phyloP scores from a whole-genome alignment of 2,113 vertebrate species.

The Laticauda laticaudata region DNA sequence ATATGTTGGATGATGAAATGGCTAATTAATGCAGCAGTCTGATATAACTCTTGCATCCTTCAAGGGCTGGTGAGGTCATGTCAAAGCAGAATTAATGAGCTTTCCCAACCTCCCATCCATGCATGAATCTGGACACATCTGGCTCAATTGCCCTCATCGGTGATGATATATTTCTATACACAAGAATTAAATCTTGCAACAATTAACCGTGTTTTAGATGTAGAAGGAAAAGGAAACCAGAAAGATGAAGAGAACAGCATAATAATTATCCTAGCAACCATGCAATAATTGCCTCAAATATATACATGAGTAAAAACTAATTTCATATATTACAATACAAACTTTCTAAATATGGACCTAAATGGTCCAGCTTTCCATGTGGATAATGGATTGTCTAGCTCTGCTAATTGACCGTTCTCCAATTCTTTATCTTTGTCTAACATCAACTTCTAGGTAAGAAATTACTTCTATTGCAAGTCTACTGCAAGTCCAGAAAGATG shows the following conservation, averaged over 20 bases:
- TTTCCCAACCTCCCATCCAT: slow-evolving; percentile 33
- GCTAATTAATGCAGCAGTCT: slow-evolving; percentile 22
- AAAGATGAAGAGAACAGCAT: background rate
- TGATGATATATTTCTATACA: background rate
- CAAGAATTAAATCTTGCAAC: background rate
- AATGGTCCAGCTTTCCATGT: background rate
- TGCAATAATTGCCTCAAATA: background rate
- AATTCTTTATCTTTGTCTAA: background rate
- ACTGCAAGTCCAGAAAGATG: background rate
- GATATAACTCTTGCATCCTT: slow-evolving; percentile 32
- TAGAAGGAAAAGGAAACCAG: background rate
- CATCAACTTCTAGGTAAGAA: background rate
- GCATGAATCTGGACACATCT: background rate
- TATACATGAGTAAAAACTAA: background rate
- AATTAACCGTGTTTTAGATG: background rate
- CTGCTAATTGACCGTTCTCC: background rate
- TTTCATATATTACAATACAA: background rate
- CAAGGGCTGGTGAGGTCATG: slow-evolving; percentile 29
- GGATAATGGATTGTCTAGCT: background rate
- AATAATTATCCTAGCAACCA: background rate
- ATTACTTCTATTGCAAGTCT: background rate
- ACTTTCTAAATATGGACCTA: background rate
- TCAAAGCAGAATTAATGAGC: slow-evolving; percentile 42
- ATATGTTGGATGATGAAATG: slow-evolving; percentile 33
- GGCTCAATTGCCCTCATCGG: background rate